Conservation (phyloP, 2,888 invertebrate species). For the Eristalinus sepulchralis region DNA sequence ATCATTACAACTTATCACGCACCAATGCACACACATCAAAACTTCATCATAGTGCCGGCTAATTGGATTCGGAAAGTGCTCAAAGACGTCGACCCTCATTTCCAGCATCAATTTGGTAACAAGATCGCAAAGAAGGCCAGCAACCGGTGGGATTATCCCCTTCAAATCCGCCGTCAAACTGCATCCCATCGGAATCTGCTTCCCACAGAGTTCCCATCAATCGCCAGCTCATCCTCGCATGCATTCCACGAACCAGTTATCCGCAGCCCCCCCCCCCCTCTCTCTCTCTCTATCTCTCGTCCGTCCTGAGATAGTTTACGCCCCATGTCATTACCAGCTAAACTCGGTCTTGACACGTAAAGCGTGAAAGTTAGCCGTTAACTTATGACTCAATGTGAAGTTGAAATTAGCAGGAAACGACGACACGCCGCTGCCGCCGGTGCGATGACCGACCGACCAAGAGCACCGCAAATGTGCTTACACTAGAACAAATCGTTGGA, state of each 20-base stretch:
- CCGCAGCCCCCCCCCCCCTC: background rate
- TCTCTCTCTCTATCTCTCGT: too few relatives aligned
- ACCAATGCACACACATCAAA: background rate
- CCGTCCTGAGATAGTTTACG: background rate
- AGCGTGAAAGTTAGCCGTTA: constrained; percentile 40
- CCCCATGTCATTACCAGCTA: background rate
- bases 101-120: background rate
- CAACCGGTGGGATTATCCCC: background rate
- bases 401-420: background rate
- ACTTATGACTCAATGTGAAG: constrained; percentile 22
- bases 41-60: background rate
- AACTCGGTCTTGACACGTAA: constrained; percentile 31
- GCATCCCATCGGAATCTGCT: background rate
- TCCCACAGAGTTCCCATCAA: background rate
- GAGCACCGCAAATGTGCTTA: background rate
- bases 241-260: background rate
- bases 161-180: background rate
- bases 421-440: background rate
- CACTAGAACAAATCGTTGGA: background rate
- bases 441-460: background rate
- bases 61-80: background rate
- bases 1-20: constrained; percentile 29
- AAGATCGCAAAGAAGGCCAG: background rate
- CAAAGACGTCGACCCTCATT: background rate
- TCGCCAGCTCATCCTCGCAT: background rate